phyloP scores from a whole-genome alignment of 2,113 vertebrate species.

The Heptranchias perlo region DNA sequence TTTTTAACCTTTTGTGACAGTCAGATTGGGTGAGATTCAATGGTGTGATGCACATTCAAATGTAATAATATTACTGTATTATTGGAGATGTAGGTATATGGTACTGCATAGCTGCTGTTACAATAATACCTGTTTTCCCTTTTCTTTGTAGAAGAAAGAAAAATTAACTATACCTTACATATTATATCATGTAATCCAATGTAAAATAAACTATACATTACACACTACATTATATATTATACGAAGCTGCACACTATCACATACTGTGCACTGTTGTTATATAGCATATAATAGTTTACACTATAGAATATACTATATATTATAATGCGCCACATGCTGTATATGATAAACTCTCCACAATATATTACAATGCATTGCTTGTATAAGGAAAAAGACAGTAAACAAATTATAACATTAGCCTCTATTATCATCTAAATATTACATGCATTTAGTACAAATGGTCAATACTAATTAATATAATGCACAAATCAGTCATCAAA shows the following conservation, averaged over 20 bases:
- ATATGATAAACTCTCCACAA: not conserved
- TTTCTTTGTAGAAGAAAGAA: not conserved
- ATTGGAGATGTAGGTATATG: not conserved
- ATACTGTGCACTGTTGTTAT: not conserved
- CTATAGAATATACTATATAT: not conserved
- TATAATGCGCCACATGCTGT: not conserved
- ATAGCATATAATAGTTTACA: not conserved
- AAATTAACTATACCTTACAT: not conserved
- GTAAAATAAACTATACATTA: not conserved
- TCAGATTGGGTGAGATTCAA: not conserved
- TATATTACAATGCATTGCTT: not conserved
- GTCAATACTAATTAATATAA: not conserved
- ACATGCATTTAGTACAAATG: not conserved
- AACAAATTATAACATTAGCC: not conserved
- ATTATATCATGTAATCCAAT: not conserved
- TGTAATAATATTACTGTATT: not conserved
- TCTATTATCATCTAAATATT: not conserved
- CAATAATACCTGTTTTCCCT: not conserved
- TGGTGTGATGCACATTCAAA: not conserved
- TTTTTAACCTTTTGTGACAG: not conserved
- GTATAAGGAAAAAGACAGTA: not conserved
- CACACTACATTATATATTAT: not conserved
- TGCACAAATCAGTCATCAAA: not conserved
- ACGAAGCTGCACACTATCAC: not conserved
- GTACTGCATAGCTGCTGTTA: not conserved